Evolutionary conservation across 1,140 invertebrate genomes (phyloP).

Genomic region (Phymorhynchus buccinoides): DNA sequence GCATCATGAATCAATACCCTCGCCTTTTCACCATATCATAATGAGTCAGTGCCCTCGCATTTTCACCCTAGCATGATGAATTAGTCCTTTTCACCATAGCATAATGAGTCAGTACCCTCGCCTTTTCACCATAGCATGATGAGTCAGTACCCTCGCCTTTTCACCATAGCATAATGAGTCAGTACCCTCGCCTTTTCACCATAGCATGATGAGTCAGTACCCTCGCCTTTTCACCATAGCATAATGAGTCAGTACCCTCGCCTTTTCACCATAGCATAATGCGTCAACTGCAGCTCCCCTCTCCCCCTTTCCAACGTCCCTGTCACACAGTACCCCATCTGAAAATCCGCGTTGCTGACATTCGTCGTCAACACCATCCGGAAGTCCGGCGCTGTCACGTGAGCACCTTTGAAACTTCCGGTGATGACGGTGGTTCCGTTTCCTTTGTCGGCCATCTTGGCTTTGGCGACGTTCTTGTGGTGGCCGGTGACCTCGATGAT

Average conservation of each 20-base stretch:
- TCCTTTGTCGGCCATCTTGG: conserved; percentile 85
- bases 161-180: background rate
- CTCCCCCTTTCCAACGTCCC: conserved; percentile 85
- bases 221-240: conserved; percentile 84
- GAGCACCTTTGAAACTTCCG: conserved; percentile 82
- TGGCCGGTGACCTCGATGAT: conserved; percentile 84
- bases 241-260: conserved; percentile 79
- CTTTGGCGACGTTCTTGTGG: conserved; percentile 84
- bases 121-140: background rate
- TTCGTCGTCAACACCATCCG: conserved; percentile 84
- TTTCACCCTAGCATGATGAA: no score
- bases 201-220: conserved; percentile 54
- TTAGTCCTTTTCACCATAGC: background rate
- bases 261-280: conserved; percentile 87
- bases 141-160: background rate
- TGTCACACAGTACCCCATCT: conserved; percentile 90
- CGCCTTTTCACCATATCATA: no score
- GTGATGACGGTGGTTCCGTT: conserved; percentile 84
- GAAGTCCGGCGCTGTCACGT: conserved; percentile 76
- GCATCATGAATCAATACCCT: no score
- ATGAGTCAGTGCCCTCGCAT: no score
- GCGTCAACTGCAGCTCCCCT: conserved; percentile 86
- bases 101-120: background rate
- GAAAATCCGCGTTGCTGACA: conserved; percentile 86
- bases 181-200: no score